These are phyloP conservation scores for Sphaerophoria taeniata DNA, from an alignment of 2,888 invertebrate species.

Conservation along the genomic window DNA sequence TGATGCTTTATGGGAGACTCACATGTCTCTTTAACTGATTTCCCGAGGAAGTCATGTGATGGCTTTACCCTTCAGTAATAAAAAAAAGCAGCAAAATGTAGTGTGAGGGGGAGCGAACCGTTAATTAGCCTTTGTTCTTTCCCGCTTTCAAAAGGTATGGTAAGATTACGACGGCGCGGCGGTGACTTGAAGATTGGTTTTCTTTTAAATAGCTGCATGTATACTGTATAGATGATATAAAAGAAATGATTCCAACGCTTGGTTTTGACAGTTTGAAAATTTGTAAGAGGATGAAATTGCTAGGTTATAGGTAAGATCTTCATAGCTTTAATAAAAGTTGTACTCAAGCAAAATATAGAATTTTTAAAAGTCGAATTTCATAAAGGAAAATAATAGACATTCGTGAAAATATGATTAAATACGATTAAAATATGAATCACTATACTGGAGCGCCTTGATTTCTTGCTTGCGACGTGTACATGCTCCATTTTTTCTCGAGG, in stretches of 20 bases:
- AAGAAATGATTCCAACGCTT: too few species aligned
- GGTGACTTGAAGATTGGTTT: neutral
- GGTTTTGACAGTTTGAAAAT: neutral
- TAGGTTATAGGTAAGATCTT: too few species aligned
- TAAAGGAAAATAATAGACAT: too few species aligned
- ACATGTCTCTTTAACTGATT: constrained; percentile 48
- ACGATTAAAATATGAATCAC: too few species aligned
- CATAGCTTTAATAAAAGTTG: too few species aligned
- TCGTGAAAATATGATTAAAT: too few species aligned
- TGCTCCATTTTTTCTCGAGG: too few species aligned
- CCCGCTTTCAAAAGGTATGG: constrained; percentile 14
- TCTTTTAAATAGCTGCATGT: neutral
- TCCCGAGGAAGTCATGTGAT: constrained; percentile 59
- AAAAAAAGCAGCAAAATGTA: constrained; percentile 20
- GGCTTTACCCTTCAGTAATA: constrained; percentile 54
- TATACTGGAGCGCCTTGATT: too few species aligned
- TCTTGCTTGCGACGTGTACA: too few species aligned
- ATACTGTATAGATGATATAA: too few species aligned
- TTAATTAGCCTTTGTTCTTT: constrained; percentile 61
- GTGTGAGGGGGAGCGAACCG: neutral
- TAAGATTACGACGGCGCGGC: constrained; percentile 18
- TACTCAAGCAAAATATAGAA: too few species aligned
- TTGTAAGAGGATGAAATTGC: neutral
- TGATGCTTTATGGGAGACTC: constrained; percentile 39
- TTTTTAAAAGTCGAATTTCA: too few species aligned